phyloP scores from a whole-genome alignment of 1,140 invertebrate species.

The Lysiphlebus fabarum region DNA sequence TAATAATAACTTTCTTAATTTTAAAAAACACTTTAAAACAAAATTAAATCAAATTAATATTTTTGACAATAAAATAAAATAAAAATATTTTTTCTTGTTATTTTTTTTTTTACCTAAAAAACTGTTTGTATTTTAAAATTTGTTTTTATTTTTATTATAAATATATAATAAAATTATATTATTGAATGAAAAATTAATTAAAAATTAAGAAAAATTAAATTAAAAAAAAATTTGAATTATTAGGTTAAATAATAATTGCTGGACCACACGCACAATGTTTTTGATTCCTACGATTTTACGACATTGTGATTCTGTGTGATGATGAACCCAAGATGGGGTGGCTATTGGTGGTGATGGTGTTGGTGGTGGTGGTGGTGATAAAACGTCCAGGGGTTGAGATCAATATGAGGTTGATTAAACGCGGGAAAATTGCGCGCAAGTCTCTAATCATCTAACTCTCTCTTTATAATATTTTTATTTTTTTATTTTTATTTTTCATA shows the following conservation, averaged over 20 bases:
- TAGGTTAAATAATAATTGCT: constrained; percentile 19
- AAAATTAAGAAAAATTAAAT: background rate
- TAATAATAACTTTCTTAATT: background rate
- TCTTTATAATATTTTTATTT: constrained; percentile 4
- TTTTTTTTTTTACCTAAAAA: too few relatives aligned
- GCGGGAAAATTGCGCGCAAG: constrained; percentile 57
- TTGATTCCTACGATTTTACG: constrained; percentile 30
- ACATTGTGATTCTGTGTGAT: constrained; percentile 47
- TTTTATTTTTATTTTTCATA: too few relatives aligned
- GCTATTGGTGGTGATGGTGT: constrained; percentile 33
- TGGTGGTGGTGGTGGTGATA: constrained; percentile 31
- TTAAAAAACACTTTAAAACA: background rate
- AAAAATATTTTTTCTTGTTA: too few relatives aligned
- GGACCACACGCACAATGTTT: constrained; percentile 35
- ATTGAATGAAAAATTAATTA: too few relatives aligned
- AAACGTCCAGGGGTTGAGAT: constrained; percentile 45
- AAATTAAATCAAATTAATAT: too few relatives aligned
- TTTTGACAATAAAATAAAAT: too few relatives aligned
- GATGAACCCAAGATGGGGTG: background rate
- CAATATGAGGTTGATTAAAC: constrained; percentile 56
- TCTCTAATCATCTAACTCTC: constrained; percentile 34
- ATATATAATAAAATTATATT: too few relatives aligned
- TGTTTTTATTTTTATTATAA: too few relatives aligned
- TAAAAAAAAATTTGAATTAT: background rate
- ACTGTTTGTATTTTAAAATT: too few relatives aligned